These are phyloP conservation scores for Gila orcuttii DNA, from an alignment of 2,113 vertebrate species.

Conservation along the genomic window DNA sequence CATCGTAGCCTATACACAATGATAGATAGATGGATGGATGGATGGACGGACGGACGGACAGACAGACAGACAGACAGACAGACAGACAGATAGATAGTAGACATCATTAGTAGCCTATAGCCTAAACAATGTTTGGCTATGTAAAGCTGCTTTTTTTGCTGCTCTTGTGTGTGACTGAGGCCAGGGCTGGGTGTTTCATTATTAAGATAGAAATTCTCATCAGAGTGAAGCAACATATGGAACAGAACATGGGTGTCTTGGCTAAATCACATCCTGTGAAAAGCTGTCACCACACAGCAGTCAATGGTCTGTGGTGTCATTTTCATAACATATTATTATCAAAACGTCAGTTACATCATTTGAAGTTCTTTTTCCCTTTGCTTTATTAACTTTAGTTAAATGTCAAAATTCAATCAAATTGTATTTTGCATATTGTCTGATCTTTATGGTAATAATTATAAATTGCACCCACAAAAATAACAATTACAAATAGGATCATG, in stretches of 20 bases:
- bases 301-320: neutral
- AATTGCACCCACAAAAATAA: too few species aligned
- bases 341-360: neutral
- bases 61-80: too few species aligned
- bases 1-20: too few species aligned
- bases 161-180: too few species aligned
- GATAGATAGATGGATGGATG: too few species aligned
- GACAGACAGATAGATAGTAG: too few species aligned
- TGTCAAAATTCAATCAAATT: neutral
- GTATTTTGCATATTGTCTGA: neutral
- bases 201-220: constrained; percentile 30
- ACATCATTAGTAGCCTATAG: too few species aligned
- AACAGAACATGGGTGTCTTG: constrained; percentile 1
- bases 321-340: neutral
- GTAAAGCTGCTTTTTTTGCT: too few species aligned
- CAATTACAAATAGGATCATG: neutral
- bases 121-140: too few species aligned
- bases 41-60: too few species aligned
- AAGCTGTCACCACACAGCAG: constrained; percentile 32
- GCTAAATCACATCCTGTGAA: constrained; percentile 14
- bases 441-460: neutral
- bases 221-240: constrained; percentile 24
- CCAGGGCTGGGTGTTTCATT: constrained; percentile 7
- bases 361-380: neutral
- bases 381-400: neutral